Percentiles rank a stretch among this genome's conserved stretches.
Evolutionary conservation across 1,140 invertebrate genomes (phyloP).

Genomic region (Oryctes rhinoceros): DNA sequence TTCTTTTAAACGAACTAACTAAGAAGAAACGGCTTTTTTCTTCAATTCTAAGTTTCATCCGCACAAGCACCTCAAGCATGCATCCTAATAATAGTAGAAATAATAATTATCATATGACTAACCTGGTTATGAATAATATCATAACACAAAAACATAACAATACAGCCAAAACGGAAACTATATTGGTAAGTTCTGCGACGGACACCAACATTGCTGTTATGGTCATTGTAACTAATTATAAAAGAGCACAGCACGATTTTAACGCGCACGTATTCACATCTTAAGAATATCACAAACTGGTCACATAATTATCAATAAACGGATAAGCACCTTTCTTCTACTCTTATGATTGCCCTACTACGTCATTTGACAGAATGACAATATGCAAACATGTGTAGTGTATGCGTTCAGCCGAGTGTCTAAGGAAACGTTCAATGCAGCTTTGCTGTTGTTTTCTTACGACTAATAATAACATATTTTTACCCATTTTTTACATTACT

Average conservation of each 20-base stretch:
- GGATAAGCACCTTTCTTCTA: constrained; percentile 3
- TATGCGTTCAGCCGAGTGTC: not conserved
- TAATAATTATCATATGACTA: constrained; percentile 34
- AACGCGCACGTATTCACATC: constrained; percentile 40
- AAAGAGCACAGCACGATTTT: constrained; percentile 11
- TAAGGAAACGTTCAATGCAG: too few relatives aligned
- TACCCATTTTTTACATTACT: too few relatives aligned
- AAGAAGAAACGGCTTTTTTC: too few relatives aligned
- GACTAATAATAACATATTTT: too few relatives aligned
- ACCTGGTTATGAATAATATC: constrained; percentile 70
- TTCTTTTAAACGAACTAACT: too few relatives aligned
- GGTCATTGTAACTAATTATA: constrained; percentile 45
- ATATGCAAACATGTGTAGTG: not conserved
- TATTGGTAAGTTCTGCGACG: constrained; percentile 69
- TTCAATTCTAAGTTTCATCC: too few relatives aligned
- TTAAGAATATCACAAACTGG: constrained; percentile 17
- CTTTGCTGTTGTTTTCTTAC: too few relatives aligned
- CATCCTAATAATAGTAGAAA: not conserved
- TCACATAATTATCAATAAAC: constrained; percentile 27
- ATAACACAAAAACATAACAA: constrained; percentile 70
- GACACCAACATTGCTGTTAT: constrained; percentile 71
- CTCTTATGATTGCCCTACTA: not conserved
- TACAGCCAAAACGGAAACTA: constrained; percentile 68
- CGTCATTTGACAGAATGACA: constrained; percentile 25
- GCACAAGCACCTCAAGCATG: too few relatives aligned